Evolutionary conservation across 2,797 vertebrate species (phyloP).

Genomic region (Lithobates pipiens): DNA sequence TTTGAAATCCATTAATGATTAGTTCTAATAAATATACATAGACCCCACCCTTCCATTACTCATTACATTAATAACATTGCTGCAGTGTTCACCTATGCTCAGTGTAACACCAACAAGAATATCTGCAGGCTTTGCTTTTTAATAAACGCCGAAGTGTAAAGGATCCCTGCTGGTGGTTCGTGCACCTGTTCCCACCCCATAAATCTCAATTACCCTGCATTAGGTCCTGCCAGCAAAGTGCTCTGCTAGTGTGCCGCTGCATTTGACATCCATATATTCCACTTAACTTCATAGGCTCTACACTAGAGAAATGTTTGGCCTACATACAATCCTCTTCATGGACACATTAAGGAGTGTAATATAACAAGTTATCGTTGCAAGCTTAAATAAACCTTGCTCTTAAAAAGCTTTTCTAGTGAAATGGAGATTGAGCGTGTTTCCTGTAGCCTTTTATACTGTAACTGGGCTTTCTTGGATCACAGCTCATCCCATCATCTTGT

Average conservation of each 20-base stretch:
- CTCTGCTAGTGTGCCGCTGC: conserved; percentile 16
- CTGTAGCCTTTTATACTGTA: not conserved
- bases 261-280: conserved; percentile 30
- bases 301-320: conserved; percentile 31
- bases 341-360: conserved; percentile 20
- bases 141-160: conserved; percentile 26
- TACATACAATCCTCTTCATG: conserved; percentile 36
- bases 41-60: not conserved
- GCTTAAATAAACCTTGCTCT: conserved; percentile 16
- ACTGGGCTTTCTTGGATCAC: not conserved
- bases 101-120: not conserved
- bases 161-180: not conserved
- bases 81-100: not conserved
- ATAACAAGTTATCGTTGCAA: conserved; percentile 17
- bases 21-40: not conserved
- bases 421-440: conserved; percentile 2
- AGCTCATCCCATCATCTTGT: conserved; percentile 4
- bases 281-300: conserved; percentile 25
- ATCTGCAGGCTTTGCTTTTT: conserved; percentile 17
- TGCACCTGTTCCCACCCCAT: conserved; percentile 34
- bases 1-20: too few relatives aligned
- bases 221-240: conserved; percentile 23
- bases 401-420: not conserved
- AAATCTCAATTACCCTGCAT: conserved; percentile 45
- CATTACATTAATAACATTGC: conserved; percentile 19